Base-by-base conservation (phyloP, 2,797 vertebrate species). In the Tapirus indicus region DNA sequence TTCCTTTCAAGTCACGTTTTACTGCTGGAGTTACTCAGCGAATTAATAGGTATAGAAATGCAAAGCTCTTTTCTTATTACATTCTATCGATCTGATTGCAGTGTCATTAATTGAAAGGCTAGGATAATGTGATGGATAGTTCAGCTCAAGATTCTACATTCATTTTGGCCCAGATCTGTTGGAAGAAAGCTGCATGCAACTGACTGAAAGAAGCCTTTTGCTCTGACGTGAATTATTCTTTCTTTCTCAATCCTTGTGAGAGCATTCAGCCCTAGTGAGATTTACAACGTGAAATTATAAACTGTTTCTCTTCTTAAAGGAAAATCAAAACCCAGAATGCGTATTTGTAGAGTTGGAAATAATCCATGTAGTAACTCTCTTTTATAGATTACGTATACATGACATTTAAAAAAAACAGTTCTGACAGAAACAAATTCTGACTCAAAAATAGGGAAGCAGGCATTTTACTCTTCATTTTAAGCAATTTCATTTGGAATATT, bases 1-100 rank as follows among this genome's bases (percentile, higher is more conserved):
- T 98, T 97, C 96, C 97, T 98, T 98, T 98, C 99, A 98, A 98
- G 98, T 98, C 98, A 99, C 98, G 97, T 98, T 98, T 98, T 97
- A 95, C 91, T 97, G 98, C 97, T 97, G 98, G 97, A 98, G 98
- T 98, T 98, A 98, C 98, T 99, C 98, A 98, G 98, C 98, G 98
- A 99, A 99, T 99, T 99, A 99, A 99, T 99, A 99, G 98, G 98
- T 98, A 98, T 98, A 98, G 99, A 99, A 99, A 99, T 99, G 98
- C 98, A 98, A 98, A 98, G 98, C 98, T 99, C 98, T 98, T 98
- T 98, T 98, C 98, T 99, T 98, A 99, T 98, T 99, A 98, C 98
- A 98, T 98, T 98, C 98, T 98, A 99, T 99, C 97, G 99, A 99
- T 99, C 98, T 98, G 98, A 99, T 98, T 99, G 99, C 99, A 98